phyloP scores from a whole-genome alignment of 2,797 vertebrate species.

The Pseudopleuronectes americanus region DNA sequence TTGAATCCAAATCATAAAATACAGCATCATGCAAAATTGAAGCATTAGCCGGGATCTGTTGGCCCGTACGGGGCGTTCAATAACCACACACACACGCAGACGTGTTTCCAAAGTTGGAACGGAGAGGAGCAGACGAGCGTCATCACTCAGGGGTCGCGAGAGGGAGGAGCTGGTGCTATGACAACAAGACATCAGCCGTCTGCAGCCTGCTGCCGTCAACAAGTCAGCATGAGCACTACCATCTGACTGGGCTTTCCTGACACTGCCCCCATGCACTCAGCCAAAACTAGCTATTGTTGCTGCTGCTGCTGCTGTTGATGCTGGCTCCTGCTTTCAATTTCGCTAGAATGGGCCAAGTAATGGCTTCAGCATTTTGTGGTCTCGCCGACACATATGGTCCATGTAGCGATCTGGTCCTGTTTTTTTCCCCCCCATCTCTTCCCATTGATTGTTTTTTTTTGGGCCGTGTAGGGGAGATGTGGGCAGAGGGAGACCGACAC shows the following conservation, averaged over 20 bases:
- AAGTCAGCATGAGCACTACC: slow-evolving; percentile 75
- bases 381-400: slow-evolving; percentile 80
- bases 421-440: too few relatives aligned
- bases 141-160: slow-evolving; percentile 54
- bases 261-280: slow-evolving; percentile 58
- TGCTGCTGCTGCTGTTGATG: slow-evolving; percentile 71
- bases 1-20: slow-evolving; percentile 16
- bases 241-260: slow-evolving; percentile 74
- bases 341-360: slow-evolving; percentile 74
- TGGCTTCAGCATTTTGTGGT: slow-evolving; percentile 81
- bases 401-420: slow-evolving; percentile 64
- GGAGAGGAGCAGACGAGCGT: slow-evolving; percentile 52
- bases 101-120: slow-evolving; percentile 57
- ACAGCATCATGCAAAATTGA: slow-evolving; percentile 8
- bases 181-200: slow-evolving; percentile 73
- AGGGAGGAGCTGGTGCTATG: slow-evolving; percentile 64
- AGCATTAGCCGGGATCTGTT: slow-evolving; percentile 4
- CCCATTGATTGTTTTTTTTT: slow-evolving; percentile 22
- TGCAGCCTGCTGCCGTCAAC: slow-evolving; percentile 71
- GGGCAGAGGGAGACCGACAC: slow-evolving; percentile 64
- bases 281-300: slow-evolving; percentile 73
- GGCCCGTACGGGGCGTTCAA: slow-evolving; percentile 1
- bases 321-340: slow-evolving; percentile 83
- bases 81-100: slow-evolving; percentile 52
- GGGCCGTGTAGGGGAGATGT: slow-evolving; percentile 48